Evolutionary conservation across 2,113 vertebrate genomes (phyloP).

Genomic region (Ochotona curzoniae): DNA sequence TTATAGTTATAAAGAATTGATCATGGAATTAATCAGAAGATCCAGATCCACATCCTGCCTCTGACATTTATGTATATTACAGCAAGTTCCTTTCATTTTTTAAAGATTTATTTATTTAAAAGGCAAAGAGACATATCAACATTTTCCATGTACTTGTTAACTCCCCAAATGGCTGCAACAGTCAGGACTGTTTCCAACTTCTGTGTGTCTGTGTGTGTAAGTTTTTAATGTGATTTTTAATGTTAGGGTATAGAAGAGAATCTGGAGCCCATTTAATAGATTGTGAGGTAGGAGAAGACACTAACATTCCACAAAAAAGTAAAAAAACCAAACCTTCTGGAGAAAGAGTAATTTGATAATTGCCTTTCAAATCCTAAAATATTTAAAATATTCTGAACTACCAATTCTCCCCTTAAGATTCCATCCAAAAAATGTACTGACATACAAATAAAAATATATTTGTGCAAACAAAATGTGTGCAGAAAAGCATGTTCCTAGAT

Average conservation of each 20-base stretch:
- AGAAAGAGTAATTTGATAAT: slow-evolving; percentile 19
- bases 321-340: slow-evolving; percentile 57
- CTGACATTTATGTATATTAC: background rate
- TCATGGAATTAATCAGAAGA: slow-evolving; percentile 31
- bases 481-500: too few relatives aligned
- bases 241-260: background rate
- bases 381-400: slow-evolving; percentile 55
- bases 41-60: background rate
- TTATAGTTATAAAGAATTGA: background rate
- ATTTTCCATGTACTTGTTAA: too few relatives aligned
- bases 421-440: slow-evolving; percentile 40
- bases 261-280: slow-evolving; percentile 45
- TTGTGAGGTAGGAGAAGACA: background rate
- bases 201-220: background rate
- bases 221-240: slow-evolving; percentile 46
- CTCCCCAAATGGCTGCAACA: too few relatives aligned
- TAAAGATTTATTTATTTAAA: too few relatives aligned
- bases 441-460: background rate
- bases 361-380: slow-evolving; percentile 48
- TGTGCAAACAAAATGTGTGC: too few relatives aligned
- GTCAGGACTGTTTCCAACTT: background rate
- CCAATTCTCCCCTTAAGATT: slow-evolving; percentile 1
- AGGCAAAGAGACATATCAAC: too few relatives aligned
- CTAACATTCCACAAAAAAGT: slow-evolving; percentile 20
- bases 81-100: background rate